Percentiles rank a stretch among this genome's conserved stretches.
Conservation (phyloP, 2,113 vertebrate species). For the Chamaetylas fuelleborni region DNA sequence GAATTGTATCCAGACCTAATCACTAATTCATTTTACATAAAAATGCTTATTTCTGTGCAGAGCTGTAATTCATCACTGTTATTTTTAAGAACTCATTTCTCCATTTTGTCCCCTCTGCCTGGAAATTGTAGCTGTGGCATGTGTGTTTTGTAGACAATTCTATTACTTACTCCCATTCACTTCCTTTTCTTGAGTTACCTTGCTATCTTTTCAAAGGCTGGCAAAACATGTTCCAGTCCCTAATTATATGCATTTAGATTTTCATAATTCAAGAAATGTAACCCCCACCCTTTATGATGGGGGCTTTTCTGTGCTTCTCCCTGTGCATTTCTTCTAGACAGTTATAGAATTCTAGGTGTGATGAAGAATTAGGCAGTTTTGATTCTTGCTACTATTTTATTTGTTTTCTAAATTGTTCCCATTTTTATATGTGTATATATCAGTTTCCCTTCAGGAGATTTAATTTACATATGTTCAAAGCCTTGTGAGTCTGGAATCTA, state of each 20-base stretch:
- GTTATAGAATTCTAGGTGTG: not conserved
- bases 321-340: not conserved
- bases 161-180: not conserved
- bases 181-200: not conserved
- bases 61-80: not conserved
- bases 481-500: not conserved
- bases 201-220: not conserved
- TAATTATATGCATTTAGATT: not conserved
- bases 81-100: not conserved
- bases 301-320: not conserved
- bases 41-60: not conserved
- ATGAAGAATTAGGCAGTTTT: not conserved
- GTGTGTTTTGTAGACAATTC: not conserved
- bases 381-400: not conserved
- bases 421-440: not conserved
- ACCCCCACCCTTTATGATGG: rapidly evolving
- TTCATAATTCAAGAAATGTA: not conserved
- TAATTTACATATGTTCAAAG: not conserved
- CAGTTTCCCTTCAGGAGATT: not conserved
- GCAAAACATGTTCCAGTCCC: not conserved
- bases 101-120: not conserved
- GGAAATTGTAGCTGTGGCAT: not conserved
- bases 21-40: not conserved
- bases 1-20: not conserved
- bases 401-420: not conserved